Evolutionary conservation across 2,888 invertebrate species (phyloP).

Genomic region (Ephialtes manifestator): DNA sequence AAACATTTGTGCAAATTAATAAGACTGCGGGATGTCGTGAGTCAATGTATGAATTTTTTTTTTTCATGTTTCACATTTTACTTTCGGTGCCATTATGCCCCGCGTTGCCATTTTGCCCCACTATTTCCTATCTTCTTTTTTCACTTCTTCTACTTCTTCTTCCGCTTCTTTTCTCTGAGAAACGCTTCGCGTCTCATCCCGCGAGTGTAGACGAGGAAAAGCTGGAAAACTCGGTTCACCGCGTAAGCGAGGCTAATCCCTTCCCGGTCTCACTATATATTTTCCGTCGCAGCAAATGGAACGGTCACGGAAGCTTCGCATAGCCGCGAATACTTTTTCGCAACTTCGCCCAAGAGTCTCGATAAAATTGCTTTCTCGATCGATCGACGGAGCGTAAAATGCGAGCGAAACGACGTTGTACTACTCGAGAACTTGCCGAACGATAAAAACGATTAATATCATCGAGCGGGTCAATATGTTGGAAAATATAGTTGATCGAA

Average conservation of each 20-base stretch:
- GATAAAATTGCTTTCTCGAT: conserved; percentile 57
- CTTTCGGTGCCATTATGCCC: no score
- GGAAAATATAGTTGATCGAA: not conserved
- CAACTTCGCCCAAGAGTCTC: conserved; percentile 53
- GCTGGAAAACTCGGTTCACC: conserved; percentile 62
- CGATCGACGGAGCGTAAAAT: conserved; percentile 35
- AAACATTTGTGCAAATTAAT: no score
- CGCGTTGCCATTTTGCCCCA: no score
- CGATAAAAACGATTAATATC: conserved; percentile 15
- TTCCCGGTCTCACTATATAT: conserved; percentile 20
- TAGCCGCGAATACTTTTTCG: conserved; percentile 31
- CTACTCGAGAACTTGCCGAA: not conserved
- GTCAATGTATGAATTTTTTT: no score
- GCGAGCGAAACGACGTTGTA: not conserved
- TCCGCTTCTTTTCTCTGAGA: conserved; percentile 71
- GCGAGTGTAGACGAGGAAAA: conserved; percentile 27
- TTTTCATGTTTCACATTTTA: no score
- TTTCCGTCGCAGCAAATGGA: conserved; percentile 39
- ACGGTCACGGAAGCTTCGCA: conserved; percentile 35
- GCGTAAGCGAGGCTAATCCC: conserved; percentile 64
- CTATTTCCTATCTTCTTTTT: no score
- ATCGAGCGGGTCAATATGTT: not conserved
- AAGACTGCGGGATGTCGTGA: no score
- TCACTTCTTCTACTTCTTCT: no score
- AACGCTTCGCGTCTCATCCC: conserved; percentile 65